Conservation (phyloP, 1,140 invertebrate species). For the Leptopilina boulardi region DNA sequence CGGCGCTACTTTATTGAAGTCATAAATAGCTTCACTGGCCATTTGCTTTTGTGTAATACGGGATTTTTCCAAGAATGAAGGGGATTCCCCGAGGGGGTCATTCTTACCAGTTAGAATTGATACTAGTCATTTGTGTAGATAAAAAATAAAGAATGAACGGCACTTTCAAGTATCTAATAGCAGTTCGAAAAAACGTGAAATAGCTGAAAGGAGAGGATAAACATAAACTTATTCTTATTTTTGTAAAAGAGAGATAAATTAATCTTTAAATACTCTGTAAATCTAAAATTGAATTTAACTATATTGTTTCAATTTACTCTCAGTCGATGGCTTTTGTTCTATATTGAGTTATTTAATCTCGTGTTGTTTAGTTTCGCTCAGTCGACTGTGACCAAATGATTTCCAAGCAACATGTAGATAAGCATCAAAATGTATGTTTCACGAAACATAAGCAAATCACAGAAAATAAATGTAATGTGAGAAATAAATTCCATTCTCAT, state of each 20-base stretch:
- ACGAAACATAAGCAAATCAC: background rate
- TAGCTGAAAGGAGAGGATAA: too few species aligned
- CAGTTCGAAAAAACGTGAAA: too few species aligned
- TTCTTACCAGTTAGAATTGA: background rate
- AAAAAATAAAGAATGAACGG: background rate
- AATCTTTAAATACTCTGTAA: too few species aligned
- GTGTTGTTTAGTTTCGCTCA: conserved; percentile 33
- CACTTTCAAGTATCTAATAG: too few species aligned
- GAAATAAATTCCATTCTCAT: background rate
- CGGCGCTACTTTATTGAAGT: conserved; percentile 56
- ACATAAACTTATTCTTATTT: too few species aligned
- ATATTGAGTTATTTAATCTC: conserved; percentile 4
- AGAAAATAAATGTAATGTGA: background rate
- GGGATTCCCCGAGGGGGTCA: background rate
- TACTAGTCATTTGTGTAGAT: background rate
- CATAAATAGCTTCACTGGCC: conserved; percentile 56
- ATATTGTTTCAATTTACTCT: background rate
- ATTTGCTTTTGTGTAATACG: conserved; percentile 54
- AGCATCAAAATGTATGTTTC: background rate
- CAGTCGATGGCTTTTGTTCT: background rate
- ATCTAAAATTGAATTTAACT: too few species aligned
- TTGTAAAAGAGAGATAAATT: too few species aligned
- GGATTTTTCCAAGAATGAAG: conserved; percentile 38
- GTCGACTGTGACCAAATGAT: conserved; percentile 33
- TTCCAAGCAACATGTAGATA: conserved; percentile 36